Base-by-base conservation (phyloP, 1,140 invertebrate genomes). In the Zaprionus davidi region DNA sequence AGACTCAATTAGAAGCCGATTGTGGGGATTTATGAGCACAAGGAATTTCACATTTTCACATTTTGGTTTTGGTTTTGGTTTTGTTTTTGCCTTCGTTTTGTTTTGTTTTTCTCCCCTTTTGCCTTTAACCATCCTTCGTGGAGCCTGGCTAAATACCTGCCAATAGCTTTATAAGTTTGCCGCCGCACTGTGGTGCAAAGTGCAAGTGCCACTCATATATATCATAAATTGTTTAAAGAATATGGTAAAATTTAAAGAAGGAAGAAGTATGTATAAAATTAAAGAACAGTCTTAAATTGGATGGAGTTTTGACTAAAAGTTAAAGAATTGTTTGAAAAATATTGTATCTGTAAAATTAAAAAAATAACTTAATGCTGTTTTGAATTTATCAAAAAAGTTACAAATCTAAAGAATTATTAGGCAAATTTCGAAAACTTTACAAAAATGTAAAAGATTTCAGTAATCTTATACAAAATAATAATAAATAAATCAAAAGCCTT, bases 1-100 rank as follows among this genome's bases (percentile, higher is more conserved):
- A 90, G 85, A 90, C 85, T 90, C 85, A 90, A 90, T 90, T 90
- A 90, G 85, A 82, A 76, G 81, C 59, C 84, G 78, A 74, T 82
- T 74, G 46, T 68, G 79, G 67, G 79, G 85, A 90, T 90, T 90
- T 90, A 90, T 84, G 85, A 80, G 76, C 85, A 70, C 73, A 60
- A 85, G 81, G 85, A 90, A 85, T 90, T 90, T 82, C 81, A 82
- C 78, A 75, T 81, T 84, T 73, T 41, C 46, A 67, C 60, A 38
- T 44, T 56, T 26, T 36, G 49, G 6, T 46, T 46, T 26, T 36
- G 49, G 6, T 46, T 46, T n/a, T 44, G n/a, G 7, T 17, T 44
- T 46, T 17, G 41, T 17, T 46, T 9, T 46, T 17, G n/a, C n/a
- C 31, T 34, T 34, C 9, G 31, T 34, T 34, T 34, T 34, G 9